Evolutionary conservation across 2,797 vertebrate genomes (phyloP).

Genomic region (Lepilemur ruficaudatus): DNA sequence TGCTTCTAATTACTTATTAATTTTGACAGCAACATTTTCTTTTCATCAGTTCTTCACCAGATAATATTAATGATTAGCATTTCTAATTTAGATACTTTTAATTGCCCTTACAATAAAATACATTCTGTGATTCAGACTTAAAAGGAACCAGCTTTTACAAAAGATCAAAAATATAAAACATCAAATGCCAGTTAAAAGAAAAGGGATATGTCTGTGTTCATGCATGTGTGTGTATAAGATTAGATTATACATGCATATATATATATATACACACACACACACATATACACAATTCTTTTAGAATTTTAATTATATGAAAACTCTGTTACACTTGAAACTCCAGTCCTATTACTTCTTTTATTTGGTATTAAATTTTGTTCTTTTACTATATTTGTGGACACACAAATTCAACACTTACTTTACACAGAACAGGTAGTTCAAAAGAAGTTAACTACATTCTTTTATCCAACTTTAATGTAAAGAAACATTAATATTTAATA

Average conservation of each 20-base stretch:
- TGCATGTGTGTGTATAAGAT: not conserved
- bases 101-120: conserved; percentile 25
- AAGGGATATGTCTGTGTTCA: not conserved
- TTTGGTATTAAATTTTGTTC: not conserved
- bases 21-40: conserved; percentile 46
- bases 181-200: not conserved
- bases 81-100: conserved; percentile 58
- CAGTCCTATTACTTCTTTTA: not conserved
- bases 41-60: not conserved
- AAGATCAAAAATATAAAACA: not conserved
- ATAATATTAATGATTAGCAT: not conserved
- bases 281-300: not conserved
- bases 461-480: not conserved
- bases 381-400: not conserved
- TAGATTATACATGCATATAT: not conserved
- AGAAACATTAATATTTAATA: not conserved
- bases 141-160: not conserved
- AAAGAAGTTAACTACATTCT: not conserved
- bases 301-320: not conserved
- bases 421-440: not conserved
- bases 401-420: not conserved
- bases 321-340: not conserved
- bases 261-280: not conserved
- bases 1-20: conserved; percentile 51
- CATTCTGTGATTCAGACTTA: not conserved